These are phyloP conservation scores for Dinoponera quadriceps DNA, from an alignment of 1,140 invertebrate species.

Conservation along the genomic window DNA sequence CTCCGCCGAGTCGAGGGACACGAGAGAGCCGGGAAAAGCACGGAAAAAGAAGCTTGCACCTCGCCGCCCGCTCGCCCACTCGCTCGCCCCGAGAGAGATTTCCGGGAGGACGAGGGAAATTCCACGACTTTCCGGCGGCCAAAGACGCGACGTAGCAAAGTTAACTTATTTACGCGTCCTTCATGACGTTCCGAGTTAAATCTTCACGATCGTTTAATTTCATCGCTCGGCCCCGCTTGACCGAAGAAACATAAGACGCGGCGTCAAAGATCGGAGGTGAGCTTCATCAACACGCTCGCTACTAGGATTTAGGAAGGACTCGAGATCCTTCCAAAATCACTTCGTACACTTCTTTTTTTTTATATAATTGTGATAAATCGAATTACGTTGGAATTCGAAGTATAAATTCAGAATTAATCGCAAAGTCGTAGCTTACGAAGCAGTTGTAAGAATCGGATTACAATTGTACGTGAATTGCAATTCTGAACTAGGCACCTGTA, in stretches of 20 bases:
- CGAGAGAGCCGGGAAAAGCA: not conserved
- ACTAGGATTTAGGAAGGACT: no score
- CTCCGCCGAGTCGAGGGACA: not conserved
- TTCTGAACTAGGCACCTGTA: no score
- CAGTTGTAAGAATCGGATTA: no score
- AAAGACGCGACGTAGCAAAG: conserved; percentile 20
- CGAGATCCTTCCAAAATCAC: no score
- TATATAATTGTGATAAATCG: no score
- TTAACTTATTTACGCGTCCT: conserved; percentile 61
- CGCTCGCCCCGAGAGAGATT: conserved; percentile 17
- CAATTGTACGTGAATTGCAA: no score
- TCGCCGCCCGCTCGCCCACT: not conserved
- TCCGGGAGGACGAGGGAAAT: conserved; percentile 35
- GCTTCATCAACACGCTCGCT: no score
- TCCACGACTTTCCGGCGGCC: conserved; percentile 33
- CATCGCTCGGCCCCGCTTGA: not conserved
- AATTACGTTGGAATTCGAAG: no score
- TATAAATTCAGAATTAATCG: no score
- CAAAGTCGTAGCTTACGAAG: no score
- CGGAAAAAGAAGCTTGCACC: not conserved
- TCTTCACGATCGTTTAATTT: conserved; percentile 51
- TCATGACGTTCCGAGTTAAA: conserved; percentile 9
- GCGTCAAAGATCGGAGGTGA: not conserved
- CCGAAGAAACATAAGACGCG: conserved; percentile 1
- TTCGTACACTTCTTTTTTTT: no score